Base-by-base conservation (phyloP, 2,888 invertebrate species). In the Diadegma fenestrale region DNA sequence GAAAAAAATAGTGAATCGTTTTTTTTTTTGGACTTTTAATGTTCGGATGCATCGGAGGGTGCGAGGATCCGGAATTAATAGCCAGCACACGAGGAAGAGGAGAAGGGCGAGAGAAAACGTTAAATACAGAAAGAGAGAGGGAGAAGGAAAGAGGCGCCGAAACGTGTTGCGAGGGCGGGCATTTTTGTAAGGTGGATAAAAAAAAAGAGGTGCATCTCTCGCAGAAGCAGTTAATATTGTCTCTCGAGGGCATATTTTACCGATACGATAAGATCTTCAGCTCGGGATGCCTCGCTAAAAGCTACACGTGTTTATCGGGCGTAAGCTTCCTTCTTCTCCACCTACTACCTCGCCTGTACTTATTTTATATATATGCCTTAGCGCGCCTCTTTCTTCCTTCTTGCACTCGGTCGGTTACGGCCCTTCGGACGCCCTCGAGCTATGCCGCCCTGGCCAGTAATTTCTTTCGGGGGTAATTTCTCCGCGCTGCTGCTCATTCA, bases 231-330 rank as follows among this genome's bases (percentile, higher is more conserved):
- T 93, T 94, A 93, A 93, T 93, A 94, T 93, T 93, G 92, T 93
- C 91, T 91, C 92, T 90, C 89, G 90, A 87, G 92, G 93, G 93
- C 91, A 93, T 94, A 93, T 93, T 93, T 94, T 93, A 94, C 91
- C 86, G 88, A 90, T 80, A 88, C 91, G 93, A 93, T 93, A 93
- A 92, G 89, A 93, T 93, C 93, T 93, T 89, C 73, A 66, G 43
- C 78, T 71, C 88, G 87, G 91, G 92, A 93, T 93, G 91, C 93
- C 93, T 92, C 88, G 93, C 93, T 93, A 93, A 93, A 93, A 93
- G 93, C 93, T 93, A 93, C 93, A 93, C 93, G 91, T 93, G 93
- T 93, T 93, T 93, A 93, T 93, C 93, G 92, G 92, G 90, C 89
- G 89, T 91, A 90, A 90, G 88, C 89, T 88, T 87, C 85, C 86